Base-by-base conservation (phyloP, 2,888 invertebrate genomes). In the Meiosimyza platycephala region DNA sequence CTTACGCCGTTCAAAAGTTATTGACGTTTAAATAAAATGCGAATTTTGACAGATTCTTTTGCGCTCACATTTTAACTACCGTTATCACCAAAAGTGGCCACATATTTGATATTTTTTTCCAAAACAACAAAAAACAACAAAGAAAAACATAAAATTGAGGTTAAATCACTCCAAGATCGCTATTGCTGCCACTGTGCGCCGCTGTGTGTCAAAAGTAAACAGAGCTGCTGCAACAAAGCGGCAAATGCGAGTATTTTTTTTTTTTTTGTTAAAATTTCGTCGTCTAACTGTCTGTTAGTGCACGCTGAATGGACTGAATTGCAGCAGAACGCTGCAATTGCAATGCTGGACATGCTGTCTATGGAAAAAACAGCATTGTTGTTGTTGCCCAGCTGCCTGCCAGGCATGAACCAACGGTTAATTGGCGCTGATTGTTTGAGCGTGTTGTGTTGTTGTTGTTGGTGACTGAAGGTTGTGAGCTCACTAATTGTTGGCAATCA, bases 371-470 rank as follows among this genome's bases (percentile, higher is more conserved):
- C 7, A 16, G 6, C 13, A 2, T 64, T 64, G 47, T 63, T 63
- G n/a, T 22, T 50, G 50, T 15, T 66, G 60, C 15, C 60, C 65
- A 57, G 66, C 40, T 33, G 55, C 28, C 54, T 63, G 33, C 28
- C 64, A 59, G 83, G 80, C 80, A 78, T 78, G 76, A 80, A 78
- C 40, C 40, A 40, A 40, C 79, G 80, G 80, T 82, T 83, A 84
- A 84, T 84, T 81, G 82, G 80, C 77, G 78, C 76, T 79, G 81
- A 82, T 81, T 84, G 80, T 80, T 79, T 73, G 79, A 83, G 82
- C 80, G 83, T 82, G 81, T 51, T 9, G 50, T 33, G 7, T 60
- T 72, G 16, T 63, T 63, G 63, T 51, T 63, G 55, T 63, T 64
- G 62, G 47, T 51, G 59, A 18, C 47, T 60, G 55, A 67, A 67